Evolutionary conservation across 2,888 invertebrate species (phyloP), one percentile per base, ranked within the genome.

Genomic region (Encarsia formosa): DNA sequence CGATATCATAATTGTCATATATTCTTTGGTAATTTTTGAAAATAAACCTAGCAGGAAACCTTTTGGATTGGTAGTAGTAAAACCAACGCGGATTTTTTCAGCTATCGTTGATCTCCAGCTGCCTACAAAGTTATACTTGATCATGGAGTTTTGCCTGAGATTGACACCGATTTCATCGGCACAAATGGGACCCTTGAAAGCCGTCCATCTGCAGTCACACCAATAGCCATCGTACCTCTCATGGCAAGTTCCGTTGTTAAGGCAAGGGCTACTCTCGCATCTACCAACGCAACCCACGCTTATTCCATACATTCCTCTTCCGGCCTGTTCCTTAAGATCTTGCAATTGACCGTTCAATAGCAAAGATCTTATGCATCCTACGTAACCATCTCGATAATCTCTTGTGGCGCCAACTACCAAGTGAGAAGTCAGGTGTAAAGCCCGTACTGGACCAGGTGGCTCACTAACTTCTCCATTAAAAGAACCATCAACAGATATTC

Each of bases 201-300:
- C 91, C 29, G 97, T 97, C 88, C 94, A 97, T 59, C 97, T 87
- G 65, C 97, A 98, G 75, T 98, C 96, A 75, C 97, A 98, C 45
- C 80, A 80, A 75, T 95, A 98, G 6, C 88, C 84, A 72, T 93
- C 91, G 75, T 95, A 98, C 13, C 86, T 83, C 75, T 98, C 97
- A 46, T 84, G 82, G 64, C 98, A 98, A 1, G 95, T 95, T 57
- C 97, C 97, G 71, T 95, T 94, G 76, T 98, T 97, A 40, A 96
- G 81, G 67, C 98, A 98, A 1, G 97, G 97, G 65, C 78, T 87
- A 61, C 92, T 93, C 64, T 83, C 81, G 71, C 97, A 98, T 72
- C 91, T 91, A 43, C 96, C 96, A 54, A 85, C 78, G 75, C 97
- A 97, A 19, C 91, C 95, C 56, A 83, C 80, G 19, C 83, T 79